Base-by-base conservation (phyloP, 2,888 invertebrate genomes). In the Himalopsyche tibetana region DNA sequence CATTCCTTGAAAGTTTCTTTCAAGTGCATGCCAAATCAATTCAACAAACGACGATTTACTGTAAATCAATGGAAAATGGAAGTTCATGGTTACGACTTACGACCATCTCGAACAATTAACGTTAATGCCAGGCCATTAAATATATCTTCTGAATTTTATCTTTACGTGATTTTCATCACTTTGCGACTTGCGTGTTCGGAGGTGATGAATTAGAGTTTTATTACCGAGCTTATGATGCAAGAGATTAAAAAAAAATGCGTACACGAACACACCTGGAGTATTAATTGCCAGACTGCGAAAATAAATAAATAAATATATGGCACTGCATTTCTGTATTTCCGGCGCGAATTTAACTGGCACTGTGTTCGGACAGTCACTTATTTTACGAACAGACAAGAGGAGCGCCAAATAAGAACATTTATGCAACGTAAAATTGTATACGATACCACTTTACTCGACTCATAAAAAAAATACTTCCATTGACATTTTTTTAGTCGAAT, bases 261-360 rank as follows among this genome's bases (percentile, higher is more conserved):
- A 11, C 63, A 63, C n/a, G 63, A 63, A 63, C 63, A 51, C 63
- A 63, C 19, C 28, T 9, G 9, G 63, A 63, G 19, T 63, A 51
- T 51, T 51, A 28, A 28, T 28, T 0, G 19, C 63, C 63, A 63
- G 19, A 19, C 51, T 51, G 51, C 51, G 51, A 51, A 63, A 28
- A 63, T 63, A 63, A 19, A 63, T 63, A 63, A 63, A 63, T 63
- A 63, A 63, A 63, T 63, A 63, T 63, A 63, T 63, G 63, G 63
- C 63, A 63, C 19, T 63, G 19, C 63, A 19, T 63, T 63, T 63
- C 63, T 63, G 63, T 63, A 63, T 63, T 63, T 63, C 63, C 63
- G 63, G 63, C 63, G 63, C 63, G 63, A 63, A 63, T 63, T 63
- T 63, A 63, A 63, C 63, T 63, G 19, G 56, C 63, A 19, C 6